Percentiles rank a stretch among this genome's conserved stretches.
phyloP scores from a whole-genome alignment of 2,888 invertebrate genomes.

The Villa cingulata region DNA sequence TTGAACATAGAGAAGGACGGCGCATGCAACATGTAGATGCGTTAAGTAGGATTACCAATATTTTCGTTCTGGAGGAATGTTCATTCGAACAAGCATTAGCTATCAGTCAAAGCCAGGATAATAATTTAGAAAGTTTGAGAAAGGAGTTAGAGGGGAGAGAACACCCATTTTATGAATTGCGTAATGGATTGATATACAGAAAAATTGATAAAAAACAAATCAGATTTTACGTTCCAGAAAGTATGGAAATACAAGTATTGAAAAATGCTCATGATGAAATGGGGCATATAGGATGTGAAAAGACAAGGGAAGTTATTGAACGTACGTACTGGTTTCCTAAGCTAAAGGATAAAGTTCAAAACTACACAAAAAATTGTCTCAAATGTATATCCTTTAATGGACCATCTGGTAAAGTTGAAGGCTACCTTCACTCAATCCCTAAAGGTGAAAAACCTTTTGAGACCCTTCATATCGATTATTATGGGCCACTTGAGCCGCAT shows the following conservation, averaged over 20 bases:
- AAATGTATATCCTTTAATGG: slow-evolving; percentile 6
- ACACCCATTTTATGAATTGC: slow-evolving; percentile 8
- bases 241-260: slow-evolving; percentile 7
- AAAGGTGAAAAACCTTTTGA: too few species aligned
- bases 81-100: slow-evolving; percentile 15
- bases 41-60: too few species aligned
- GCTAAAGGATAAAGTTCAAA: background rate
- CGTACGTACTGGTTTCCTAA: slow-evolving; percentile 8
- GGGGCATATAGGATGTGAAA: slow-evolving; percentile 7
- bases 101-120: too few species aligned
- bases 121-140: slow-evolving; percentile 10
- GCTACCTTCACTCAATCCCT: too few species aligned
- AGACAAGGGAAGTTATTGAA: slow-evolving; percentile 3
- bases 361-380: slow-evolving; percentile 5
- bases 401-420: background rate
- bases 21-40: too few species aligned
- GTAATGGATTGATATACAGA: slow-evolving; percentile 9
- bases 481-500: too few species aligned
- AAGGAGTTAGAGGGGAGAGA: slow-evolving; percentile 7
- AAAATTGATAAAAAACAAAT: slow-evolving; percentile 1
- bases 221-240: slow-evolving; percentile 6
- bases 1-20: too few species aligned
- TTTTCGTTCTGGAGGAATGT: slow-evolving; percentile 5
- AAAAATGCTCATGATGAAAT: slow-evolving; percentile 8
- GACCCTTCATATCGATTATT: too few species aligned